Conservation (phyloP, 1,140 invertebrate species). For the Coptotermes formosanus region DNA sequence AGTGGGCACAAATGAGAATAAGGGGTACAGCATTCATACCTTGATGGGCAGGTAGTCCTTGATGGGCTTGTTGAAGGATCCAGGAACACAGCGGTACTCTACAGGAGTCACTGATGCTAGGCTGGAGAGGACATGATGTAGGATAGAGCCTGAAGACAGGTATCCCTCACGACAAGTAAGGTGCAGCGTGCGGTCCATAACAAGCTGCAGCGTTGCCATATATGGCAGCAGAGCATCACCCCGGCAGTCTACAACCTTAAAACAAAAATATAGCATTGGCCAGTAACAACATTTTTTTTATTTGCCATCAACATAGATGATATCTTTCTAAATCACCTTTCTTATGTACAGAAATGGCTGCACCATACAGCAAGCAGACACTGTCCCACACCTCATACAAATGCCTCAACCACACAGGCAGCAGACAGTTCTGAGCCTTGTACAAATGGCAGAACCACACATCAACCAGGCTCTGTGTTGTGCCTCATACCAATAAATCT, state of each 20-base stretch:
- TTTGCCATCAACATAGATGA: not conserved
- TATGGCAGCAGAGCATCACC: slow-evolving; percentile 62
- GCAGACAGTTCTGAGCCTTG: too few species aligned
- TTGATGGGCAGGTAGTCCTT: slow-evolving; percentile 71
- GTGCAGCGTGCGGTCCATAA: slow-evolving; percentile 62
- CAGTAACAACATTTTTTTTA: not conserved
- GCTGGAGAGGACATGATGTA: slow-evolving; percentile 53
- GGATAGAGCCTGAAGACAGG: slow-evolving; percentile 52
- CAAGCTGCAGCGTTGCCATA: slow-evolving; percentile 56
- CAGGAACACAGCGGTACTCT: slow-evolving; percentile 62
- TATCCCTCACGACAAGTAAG: slow-evolving; percentile 63
- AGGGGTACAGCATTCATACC: slow-evolving; percentile 45
- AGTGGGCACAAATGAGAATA: not conserved
- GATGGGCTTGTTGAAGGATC: slow-evolving; percentile 62
- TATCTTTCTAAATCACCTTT: not conserved
- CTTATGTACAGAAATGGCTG: not conserved
- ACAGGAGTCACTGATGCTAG: slow-evolving; percentile 60
- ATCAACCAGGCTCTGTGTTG: too few species aligned
- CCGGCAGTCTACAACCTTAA: slow-evolving; percentile 57
- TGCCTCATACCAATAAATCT: too few species aligned
- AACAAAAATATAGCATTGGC: slow-evolving; percentile 5
- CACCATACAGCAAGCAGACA: too few species aligned
- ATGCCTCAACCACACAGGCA: too few species aligned
- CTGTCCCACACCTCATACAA: too few species aligned
- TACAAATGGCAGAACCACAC: too few species aligned